Evolutionary conservation across 2,888 invertebrate genomes (phyloP).

Genomic region (Orthosia incerta): DNA sequence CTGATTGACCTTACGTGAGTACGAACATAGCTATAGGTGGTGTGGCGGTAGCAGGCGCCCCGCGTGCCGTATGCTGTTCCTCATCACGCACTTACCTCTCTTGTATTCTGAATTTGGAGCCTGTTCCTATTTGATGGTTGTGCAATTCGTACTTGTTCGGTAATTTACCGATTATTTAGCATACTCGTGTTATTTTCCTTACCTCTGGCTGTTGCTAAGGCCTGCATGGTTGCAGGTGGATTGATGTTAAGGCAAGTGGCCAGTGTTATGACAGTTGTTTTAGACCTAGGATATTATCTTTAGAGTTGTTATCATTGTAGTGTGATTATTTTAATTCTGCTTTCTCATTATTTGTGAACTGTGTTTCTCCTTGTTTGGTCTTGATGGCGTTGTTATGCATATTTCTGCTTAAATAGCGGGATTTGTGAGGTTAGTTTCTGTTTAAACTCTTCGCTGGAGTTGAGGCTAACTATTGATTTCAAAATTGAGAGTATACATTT

Average conservation of each 20-base stretch:
- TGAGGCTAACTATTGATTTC: background rate
- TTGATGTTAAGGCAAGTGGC: slow-evolving; percentile 24
- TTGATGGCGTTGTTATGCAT: slow-evolving; percentile 24
- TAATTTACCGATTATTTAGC: slow-evolving; percentile 52
- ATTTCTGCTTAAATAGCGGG: slow-evolving; percentile 2
- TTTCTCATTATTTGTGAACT: slow-evolving; percentile 43
- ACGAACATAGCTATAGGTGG: slow-evolving; percentile 72
- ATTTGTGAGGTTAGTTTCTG: slow-evolving; percentile 30
- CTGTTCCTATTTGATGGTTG: slow-evolving; percentile 47
- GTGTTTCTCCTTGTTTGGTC: slow-evolving; percentile 28
- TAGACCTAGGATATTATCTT: slow-evolving; percentile 52
- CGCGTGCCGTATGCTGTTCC: slow-evolving; percentile 72
- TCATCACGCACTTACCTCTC: slow-evolving; percentile 56
- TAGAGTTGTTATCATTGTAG: slow-evolving; percentile 57
- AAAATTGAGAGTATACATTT: background rate
- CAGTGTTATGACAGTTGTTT: slow-evolving; percentile 55
- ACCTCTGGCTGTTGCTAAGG: slow-evolving; percentile 61
- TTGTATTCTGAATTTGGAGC: slow-evolving; percentile 53
- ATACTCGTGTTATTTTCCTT: slow-evolving; percentile 48
- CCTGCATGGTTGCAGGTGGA: slow-evolving; percentile 38
- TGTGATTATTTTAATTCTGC: slow-evolving; percentile 59
- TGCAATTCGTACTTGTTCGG: slow-evolving; percentile 43
- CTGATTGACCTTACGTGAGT: slow-evolving; percentile 81
- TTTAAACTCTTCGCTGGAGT: background rate
- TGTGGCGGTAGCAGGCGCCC: slow-evolving; percentile 77